phyloP scores from a whole-genome alignment of 1,140 invertebrate genomes.

The Drosophila pseudoananassae region DNA sequence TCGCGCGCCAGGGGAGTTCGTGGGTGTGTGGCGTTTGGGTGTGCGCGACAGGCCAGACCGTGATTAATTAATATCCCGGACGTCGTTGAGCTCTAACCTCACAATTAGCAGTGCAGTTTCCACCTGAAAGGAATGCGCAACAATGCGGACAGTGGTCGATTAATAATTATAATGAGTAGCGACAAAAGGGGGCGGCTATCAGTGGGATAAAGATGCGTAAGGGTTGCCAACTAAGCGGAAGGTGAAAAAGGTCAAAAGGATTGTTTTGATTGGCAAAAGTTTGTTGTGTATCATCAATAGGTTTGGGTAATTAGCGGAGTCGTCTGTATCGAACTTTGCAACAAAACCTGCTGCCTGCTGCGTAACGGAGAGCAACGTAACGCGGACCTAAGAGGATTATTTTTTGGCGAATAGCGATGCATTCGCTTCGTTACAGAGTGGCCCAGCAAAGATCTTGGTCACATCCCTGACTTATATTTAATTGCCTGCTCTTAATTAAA shows the following conservation, averaged over 20 bases:
- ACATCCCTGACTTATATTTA: not conserved
- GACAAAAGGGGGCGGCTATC: not conserved
- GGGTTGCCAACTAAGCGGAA: constrained; percentile 17
- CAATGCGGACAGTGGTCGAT: constrained; percentile 37
- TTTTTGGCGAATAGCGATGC: not conserved
- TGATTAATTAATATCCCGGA: constrained; percentile 73
- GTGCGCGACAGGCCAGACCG: constrained; percentile 48
- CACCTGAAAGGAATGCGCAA: constrained; percentile 61
- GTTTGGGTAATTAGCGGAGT: constrained; percentile 1
- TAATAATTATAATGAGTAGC: constrained; percentile 35
- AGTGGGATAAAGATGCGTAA: not conserved
- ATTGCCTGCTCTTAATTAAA: not conserved
- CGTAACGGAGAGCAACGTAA: not conserved
- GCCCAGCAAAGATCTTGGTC: not conserved
- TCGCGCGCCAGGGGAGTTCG: constrained; percentile 11
- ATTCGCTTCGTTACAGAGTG: not conserved
- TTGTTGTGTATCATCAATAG: constrained; percentile 33
- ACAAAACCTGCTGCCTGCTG: not conserved
- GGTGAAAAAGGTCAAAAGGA: constrained; percentile 18
- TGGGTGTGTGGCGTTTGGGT: constrained; percentile 7
- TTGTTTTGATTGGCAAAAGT: constrained; percentile 33
- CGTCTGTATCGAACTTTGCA: not conserved
- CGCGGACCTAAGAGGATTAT: constrained; percentile 1
- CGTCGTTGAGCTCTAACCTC: constrained; percentile 37
- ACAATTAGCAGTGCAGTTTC: constrained; percentile 63